Conservation (phyloP, 2,888 invertebrate species). For the Augiades crinisus region DNA sequence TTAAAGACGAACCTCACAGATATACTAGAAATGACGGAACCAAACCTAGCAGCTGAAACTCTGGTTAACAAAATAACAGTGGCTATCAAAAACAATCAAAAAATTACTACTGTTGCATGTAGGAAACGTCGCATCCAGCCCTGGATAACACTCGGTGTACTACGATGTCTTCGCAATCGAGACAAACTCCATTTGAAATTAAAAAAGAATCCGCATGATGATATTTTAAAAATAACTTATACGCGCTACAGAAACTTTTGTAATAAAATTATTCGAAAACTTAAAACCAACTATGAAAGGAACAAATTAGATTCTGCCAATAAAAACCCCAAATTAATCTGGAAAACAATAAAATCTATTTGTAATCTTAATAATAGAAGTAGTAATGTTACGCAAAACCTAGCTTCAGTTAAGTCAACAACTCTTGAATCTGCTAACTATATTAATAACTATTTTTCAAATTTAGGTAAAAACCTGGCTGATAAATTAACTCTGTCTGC, state of each 20-base stretch:
- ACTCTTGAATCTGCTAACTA: not conserved
- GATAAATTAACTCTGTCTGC: not conserved
- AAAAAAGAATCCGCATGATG: not conserved
- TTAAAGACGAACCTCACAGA: not conserved
- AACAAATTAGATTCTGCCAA: not conserved
- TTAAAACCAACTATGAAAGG: not conserved
- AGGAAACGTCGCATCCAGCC: not conserved
- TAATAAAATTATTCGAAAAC: not conserved
- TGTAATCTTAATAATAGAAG: not conserved
- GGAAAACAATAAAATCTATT: conserved; percentile 3
- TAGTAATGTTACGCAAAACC: not conserved
- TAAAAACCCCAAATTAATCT: not conserved
- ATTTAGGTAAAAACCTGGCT: not conserved
- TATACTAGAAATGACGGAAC: not conserved
- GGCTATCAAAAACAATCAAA: not conserved
- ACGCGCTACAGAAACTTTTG: conserved; percentile 18
- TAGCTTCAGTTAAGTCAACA: not conserved
- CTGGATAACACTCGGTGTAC: not conserved
- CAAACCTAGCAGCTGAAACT: not conserved
- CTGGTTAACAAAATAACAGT: not conserved
- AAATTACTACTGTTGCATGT: not conserved
- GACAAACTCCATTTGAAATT: conserved; percentile 4
- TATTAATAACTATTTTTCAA: conserved; percentile 2
- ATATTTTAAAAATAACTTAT: conserved; percentile 10
- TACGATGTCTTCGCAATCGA: not conserved